Base-by-base conservation (phyloP, 2,797 vertebrate species). In the Megaceryle alcyon region DNA sequence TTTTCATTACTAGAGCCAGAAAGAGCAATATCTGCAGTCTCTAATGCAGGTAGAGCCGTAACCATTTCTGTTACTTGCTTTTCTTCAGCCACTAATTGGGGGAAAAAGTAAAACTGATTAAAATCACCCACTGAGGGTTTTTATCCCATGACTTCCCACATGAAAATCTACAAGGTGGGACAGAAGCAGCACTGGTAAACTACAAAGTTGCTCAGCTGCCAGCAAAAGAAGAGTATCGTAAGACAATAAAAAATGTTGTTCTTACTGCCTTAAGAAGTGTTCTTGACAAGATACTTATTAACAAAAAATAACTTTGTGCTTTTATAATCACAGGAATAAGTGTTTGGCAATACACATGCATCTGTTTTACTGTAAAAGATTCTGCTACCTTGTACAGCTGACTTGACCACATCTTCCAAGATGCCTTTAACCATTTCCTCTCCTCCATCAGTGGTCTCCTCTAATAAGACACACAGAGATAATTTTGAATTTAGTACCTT, bases 371-470 rank as follows among this genome's bases (percentile, higher is more conserved):
- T 92, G 39, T 8, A 68, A 22, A 88, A 82, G 33, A 35, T 59
- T 96, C 95, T 88, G 33, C 26, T 96, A 98, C 98, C 98, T 98
- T 97, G 96, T 80, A 98, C 82, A 64, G 97, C 98, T 60, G 97
- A 98, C 7, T 93, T 83, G 69, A 98, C 98, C 66, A 98, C 96
- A 72, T 98, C 98, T 90, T 98, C 98, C 95, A 98, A 97, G 93
- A 98, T 98, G 93, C 82, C 97, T 96, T 98, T 97, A 93, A 98
- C 97, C 94, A 98, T 90, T 83, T 98, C 97, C 91, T 97, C 97
- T 90, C 96, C 96, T 91, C 93, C 97, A 9, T 96, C 95, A 85
- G 71, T 63, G 46, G 91, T 51, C 91, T 95, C 92, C 9, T 97
- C 97, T 95, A 91, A 85, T n/a, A 73, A 91, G 59, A 97, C 31